A percentile compares a stretch with the other conserved stretches of the same genome.
These are phyloP conservation scores for Sebastes wilsoni DNA, from an alignment of 2,797 vertebrate species.

Conservation along the genomic window DNA sequence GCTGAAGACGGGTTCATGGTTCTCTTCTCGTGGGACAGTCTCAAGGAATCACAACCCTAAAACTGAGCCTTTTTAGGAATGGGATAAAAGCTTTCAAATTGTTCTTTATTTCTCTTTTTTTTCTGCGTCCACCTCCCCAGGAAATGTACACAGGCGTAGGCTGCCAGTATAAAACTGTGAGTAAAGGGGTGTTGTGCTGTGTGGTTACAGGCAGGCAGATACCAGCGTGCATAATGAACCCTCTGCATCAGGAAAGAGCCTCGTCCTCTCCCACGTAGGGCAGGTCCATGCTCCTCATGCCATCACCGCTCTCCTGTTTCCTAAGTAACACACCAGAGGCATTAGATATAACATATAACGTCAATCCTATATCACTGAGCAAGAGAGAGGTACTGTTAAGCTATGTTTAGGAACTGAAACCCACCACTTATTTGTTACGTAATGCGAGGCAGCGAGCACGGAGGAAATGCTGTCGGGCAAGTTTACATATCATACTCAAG, in stretches of 20 bases:
- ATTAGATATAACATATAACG: conserved; percentile 20
- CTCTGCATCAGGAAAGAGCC: conserved; percentile 87
- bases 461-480: background rate
- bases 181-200: conserved; percentile 64
- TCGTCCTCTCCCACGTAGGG: conserved; percentile 90
- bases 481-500: background rate
- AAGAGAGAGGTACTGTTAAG: background rate
- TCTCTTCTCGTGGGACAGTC: conserved; percentile 24
- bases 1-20: conserved; percentile 8
- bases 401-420: conserved; percentile 21
- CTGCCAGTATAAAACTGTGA: conserved; percentile 43
- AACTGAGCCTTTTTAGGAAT: conserved; percentile 6
- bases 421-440: background rate
- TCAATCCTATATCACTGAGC: background rate
- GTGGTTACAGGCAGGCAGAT: conserved; percentile 44
- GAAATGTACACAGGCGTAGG: conserved; percentile 13
- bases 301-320: conserved; percentile 91
- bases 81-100: conserved; percentile 34
- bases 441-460: background rate
- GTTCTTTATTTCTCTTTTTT: conserved; percentile 8
- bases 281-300: conserved; percentile 83
- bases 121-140: conserved; percentile 5
- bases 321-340: conserved; percentile 79
- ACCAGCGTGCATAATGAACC: conserved; percentile 32
- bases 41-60: conserved; percentile 4